Evolutionary conservation across 2,797 vertebrate genomes (phyloP), one percentile per base, ranked within the genome.

Genomic region (Zalophus californianus): DNA sequence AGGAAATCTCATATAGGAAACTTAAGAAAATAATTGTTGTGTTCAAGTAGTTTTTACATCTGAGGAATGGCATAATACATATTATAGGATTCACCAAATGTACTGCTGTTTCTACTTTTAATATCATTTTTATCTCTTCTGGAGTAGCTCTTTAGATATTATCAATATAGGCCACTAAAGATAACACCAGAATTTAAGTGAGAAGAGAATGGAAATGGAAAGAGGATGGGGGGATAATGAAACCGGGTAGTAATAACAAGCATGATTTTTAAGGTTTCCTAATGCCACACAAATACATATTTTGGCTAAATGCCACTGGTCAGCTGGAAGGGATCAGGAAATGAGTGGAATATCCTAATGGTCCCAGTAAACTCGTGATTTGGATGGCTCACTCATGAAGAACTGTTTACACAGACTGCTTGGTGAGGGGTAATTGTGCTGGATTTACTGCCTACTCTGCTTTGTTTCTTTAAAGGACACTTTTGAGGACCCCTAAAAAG

Each of bases 221-320:
- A 96, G 60, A 95, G 86, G 85, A 94, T 72, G 72, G 92, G 58
- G 89, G 50, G 82, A 82, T 85, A 93, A 96, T 87, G 56, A 96
- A 88, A 93, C 0, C 75, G 50, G 44, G 14, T 29, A 96, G 70
- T 58, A 94, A 95, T 91, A 95, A 95, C 70, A 97, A 97, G 72
- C 94, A 96, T 79, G 77, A 97, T 95, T 92, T 92, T 96, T 89
- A 91, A 97, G 35, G 64, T 92, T 92, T 93, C 79, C 88, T 84
- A 70, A 96, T 90, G 89, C 52, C 48, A 96, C 27, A 54, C 87
- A 91, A 92, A 64, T 44, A 88, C 80, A 5, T 84, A 82, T 78
- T 96, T 86, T 98, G 97, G 89, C 90, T 94, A 82, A 62, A 72
- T 90, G 96, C 66, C 97, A 86, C 10, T 14, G 7, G 66, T 27